A percentile compares a stretch with the other conserved stretches of the same genome.
phyloP scores from a whole-genome alignment of 2,113 vertebrate genomes.

The Odontesthes bonariensis region DNA sequence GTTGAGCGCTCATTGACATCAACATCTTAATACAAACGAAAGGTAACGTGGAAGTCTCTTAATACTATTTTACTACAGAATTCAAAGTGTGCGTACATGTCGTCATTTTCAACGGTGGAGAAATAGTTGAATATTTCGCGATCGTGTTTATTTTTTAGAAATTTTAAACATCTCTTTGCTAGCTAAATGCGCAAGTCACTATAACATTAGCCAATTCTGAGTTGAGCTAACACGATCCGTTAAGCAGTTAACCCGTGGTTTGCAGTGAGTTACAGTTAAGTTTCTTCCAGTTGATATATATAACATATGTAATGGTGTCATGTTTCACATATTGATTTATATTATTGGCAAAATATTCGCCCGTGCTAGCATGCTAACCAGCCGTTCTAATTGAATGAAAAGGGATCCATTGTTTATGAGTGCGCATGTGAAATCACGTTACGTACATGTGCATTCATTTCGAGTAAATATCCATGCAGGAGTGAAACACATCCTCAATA shows the following conservation, averaged over 20 bases:
- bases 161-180: neutral
- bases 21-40: constrained; percentile 4
- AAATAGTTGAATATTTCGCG: neutral
- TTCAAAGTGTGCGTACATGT: fast-evolving
- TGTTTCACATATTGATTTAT: neutral
- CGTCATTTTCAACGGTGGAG: fast-evolving
- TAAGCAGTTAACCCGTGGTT: neutral
- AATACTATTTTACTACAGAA: neutral
- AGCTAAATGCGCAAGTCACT: constrained; percentile 22
- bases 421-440: neutral
- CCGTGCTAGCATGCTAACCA: constrained; percentile 37
- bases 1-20: constrained; percentile 19
- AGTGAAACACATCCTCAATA: neutral
- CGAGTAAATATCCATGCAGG: neutral
- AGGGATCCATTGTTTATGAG: constrained; percentile 37
- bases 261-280: neutral
- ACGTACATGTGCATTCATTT: neutral
- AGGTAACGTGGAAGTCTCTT: constrained; percentile 25
- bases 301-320: fast-evolving
- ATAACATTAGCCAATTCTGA: constrained; percentile 5
- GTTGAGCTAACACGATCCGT: neutral
- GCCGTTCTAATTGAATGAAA: constrained; percentile 39
- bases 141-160: neutral
- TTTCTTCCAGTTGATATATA: neutral
- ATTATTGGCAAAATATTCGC: neutral